Evolutionary conservation across 2,888 invertebrate species (phyloP).

Genomic region (Apodemia hepburni): DNA sequence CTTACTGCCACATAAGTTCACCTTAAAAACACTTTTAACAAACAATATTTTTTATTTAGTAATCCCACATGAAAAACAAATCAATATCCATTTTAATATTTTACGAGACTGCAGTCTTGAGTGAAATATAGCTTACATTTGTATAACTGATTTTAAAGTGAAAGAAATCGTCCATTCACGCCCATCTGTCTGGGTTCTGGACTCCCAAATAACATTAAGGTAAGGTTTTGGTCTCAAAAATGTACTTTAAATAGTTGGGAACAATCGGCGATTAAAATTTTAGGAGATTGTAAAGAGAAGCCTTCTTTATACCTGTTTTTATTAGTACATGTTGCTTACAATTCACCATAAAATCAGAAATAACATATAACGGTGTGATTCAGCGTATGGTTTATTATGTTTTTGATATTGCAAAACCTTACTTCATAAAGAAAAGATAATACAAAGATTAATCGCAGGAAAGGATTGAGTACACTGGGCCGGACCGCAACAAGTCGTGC

Average conservation of each 20-base stretch:
- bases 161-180: not conserved
- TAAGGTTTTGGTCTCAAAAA: not conserved
- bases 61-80: too few relatives aligned
- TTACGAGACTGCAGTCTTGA: not conserved
- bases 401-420: not conserved
- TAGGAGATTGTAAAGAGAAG: not conserved
- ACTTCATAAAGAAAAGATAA: not conserved
- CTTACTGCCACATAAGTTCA: too few relatives aligned
- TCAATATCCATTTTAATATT: not conserved
- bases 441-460: too few relatives aligned
- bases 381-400: not conserved
- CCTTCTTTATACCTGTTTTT: not conserved
- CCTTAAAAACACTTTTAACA: too few relatives aligned
- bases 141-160: not conserved
- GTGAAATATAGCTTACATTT: not conserved
- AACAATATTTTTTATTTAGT: too few relatives aligned
- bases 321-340: not conserved
- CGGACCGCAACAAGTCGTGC: too few relatives aligned
- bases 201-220: not conserved
- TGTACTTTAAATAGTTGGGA: not conserved
- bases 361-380: not conserved
- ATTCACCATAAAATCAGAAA: not conserved
- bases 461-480: too few relatives aligned
- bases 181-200: not conserved
- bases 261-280: constrained; percentile 4